Conservation (phyloP, 2,113 vertebrate genomes). For the Leptobrachium ailaonicum region DNA sequence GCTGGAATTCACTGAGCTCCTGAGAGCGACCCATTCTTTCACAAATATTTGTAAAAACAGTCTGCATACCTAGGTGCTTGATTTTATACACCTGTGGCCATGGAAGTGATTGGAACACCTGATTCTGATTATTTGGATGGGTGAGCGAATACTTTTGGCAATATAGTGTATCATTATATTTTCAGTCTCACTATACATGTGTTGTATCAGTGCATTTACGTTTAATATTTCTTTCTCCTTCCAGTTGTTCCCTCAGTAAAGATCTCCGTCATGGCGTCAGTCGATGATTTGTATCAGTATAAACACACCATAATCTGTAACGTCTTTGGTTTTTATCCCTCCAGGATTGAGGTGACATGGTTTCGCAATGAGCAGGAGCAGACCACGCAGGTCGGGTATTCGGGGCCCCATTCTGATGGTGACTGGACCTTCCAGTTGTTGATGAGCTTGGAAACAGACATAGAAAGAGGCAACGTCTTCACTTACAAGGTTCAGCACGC, state of each 20-base stretch:
- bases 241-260: background rate
- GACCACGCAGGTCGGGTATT: background rate
- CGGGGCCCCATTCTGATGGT: background rate
- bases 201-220: too few relatives aligned
- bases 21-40: too few relatives aligned
- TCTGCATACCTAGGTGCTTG: too few relatives aligned
- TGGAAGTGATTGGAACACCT: too few relatives aligned
- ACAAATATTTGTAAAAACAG: too few relatives aligned
- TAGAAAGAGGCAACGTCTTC: conserved; percentile 8
- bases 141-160: too few relatives aligned
- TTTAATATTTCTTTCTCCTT: background rate
- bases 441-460: conserved; percentile 40
- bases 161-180: too few relatives aligned
- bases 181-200: too few relatives aligned
- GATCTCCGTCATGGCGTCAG: background rate
- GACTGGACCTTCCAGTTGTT: conserved; percentile 43
- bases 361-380: conserved; percentile 47
- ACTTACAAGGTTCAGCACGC: conserved; percentile 21
- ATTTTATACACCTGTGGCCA: too few relatives aligned
- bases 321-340: conserved; percentile 56
- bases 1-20: too few relatives aligned
- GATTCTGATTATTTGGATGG: too few relatives aligned
- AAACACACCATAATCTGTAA: conserved; percentile 60
- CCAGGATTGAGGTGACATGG: conserved; percentile 54
- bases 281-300: background rate